Evolutionary conservation across 2,888 invertebrate species (phyloP), one percentile per base, ranked within the genome.

Genomic region (Tipula unca): DNA sequence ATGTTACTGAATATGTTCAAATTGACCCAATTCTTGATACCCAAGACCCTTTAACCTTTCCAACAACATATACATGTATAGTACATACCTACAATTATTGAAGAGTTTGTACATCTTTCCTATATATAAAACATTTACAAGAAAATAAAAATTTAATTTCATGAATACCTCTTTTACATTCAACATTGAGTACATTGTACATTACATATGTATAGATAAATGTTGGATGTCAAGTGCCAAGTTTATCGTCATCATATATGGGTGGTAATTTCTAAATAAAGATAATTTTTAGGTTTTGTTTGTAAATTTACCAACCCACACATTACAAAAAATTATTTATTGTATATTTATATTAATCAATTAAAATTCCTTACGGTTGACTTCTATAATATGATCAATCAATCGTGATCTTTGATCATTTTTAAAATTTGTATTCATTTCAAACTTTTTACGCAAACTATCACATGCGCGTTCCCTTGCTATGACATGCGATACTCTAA

Each of bases 361-460:
- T 69, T 69, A 69, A 69, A 69, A 69, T 69, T 69, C 69, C 69
- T 69, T n/a, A 48, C 69, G 13, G 69, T 69, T 69, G 69, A 69
- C 69, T 25, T 69, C 1, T 32, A 32, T 32, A 6, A 4, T 2
- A 69, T 69, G 25, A 69, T 69, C 69, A 69, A 69, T 69, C 69
- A 69, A 69, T 69, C 69, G 69, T 69, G 69, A 69, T 69, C 69
- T 69, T 25, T 25, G 69, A 69, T 25, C 69, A 25, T 69, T 69
- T 69, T 69, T 10, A 25, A 25, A 69, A 69, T 3, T 48, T 17
- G 4, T 48, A 48, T 48, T 69, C 69, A 32, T 32, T n/a, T n/a
- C n/a, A n/a, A n/a, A n/a, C n/a, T n/a, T n/a, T n/a, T n/a, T n/a
- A n/a, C n/a, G n/a, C n/a, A n/a, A n/a, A n/a, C n/a, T n/a, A n/a